Evolutionary conservation across 2,113 vertebrate genomes (phyloP).

Genomic region (Panurus biarmicus): DNA sequence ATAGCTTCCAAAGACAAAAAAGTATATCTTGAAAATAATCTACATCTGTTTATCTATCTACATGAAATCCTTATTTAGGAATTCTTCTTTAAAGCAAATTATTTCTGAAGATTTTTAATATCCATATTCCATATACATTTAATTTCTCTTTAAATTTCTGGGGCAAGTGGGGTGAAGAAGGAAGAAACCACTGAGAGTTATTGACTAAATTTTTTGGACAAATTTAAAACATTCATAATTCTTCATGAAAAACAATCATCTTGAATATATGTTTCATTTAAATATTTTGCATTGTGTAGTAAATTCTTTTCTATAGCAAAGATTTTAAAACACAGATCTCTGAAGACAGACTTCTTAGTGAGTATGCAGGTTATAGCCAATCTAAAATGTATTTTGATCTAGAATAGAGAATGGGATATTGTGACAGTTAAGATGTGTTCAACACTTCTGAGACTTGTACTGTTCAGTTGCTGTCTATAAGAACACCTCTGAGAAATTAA

Average conservation of each 20-base stretch:
- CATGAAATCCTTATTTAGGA: neutral
- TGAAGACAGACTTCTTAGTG: neutral
- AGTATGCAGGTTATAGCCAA: neutral
- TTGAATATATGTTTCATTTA: neutral
- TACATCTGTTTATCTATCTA: neutral
- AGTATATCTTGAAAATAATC: neutral
- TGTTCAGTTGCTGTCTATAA: neutral
- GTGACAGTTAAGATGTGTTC: neutral
- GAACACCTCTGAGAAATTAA: neutral
- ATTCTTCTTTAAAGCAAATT: neutral
- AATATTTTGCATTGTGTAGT: neutral
- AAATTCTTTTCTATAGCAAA: neutral
- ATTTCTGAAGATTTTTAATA: neutral
- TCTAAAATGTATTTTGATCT: neutral
- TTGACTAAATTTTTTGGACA: neutral
- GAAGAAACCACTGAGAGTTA: neutral
- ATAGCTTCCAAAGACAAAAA: neutral
- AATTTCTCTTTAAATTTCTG: neutral
- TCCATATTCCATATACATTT: neutral
- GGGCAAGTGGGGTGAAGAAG: accelerated
- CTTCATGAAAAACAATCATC: neutral
- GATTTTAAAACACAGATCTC: neutral
- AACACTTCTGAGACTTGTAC: neutral
- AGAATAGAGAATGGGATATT: neutral
- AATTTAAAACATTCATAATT: neutral